Evolutionary conservation across 2,888 invertebrate genomes (phyloP), one percentile per base, ranked within the genome.

Genomic region (Choreutis nemorana): DNA sequence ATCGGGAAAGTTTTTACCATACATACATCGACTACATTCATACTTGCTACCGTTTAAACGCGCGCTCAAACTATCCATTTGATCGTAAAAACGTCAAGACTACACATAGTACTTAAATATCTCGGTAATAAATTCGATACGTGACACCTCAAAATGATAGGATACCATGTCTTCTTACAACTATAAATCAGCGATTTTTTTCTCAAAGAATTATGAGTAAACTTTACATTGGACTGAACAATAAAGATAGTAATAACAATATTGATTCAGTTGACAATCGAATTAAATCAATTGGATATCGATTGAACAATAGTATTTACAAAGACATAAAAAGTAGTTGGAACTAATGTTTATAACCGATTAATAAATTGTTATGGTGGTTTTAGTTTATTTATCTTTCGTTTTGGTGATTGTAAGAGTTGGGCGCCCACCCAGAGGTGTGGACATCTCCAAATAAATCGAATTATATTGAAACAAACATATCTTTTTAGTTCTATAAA

Each of bases 361-460:
- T 67, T 65, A 63, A 72, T 62, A 65, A 63, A 72, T 71, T 65
- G 63, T 61, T 58, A 57, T 56, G 45, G 49, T 53, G 60, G 65
- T 66, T 65, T 68, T 67, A 42, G 67, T 61, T 47, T 50, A 50
- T 65, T 64, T 53, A 49, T 55, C 48, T 54, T 63, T 58, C 67
- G 64, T 65, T 68, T 55, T 54, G 50, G 48, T 50, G 56, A 50
- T 66, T 55, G 71, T 72, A 64, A 72, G 71, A 56, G 68, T 49
- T 57, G 68, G 53, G 50, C 54, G 67, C 61, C 73, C 75, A 75
- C 75, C 75, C 77, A 72, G 60, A 71, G 72, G 67, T 67, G 67
- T 67, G 59, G 70, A 71, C 71, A 64, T 59, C 47, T 62, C 50
- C 41, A 51, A 65, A 62, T 54, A 71, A 68, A 71, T 70, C 70